Evolutionary conservation across 2,888 invertebrate genomes (phyloP), one percentile per base, ranked within the genome.

Genomic region (Ophion costatus): DNA sequence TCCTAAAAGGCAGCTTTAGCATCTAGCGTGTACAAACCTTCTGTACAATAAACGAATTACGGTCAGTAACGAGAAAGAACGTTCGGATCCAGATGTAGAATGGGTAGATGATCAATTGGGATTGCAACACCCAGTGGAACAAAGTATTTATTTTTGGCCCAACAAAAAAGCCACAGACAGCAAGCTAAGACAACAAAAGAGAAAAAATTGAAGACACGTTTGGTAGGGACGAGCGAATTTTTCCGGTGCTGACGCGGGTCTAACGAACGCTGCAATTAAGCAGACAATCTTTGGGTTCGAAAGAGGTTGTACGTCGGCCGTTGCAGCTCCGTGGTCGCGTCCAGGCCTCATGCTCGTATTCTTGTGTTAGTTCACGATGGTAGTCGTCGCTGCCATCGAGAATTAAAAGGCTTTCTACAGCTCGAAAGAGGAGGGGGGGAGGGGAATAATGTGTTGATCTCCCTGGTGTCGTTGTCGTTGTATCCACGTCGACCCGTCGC

Each of bases 191-290:
- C 38, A 67, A 75, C 24, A 59, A 57, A 56, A 79, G 33, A 61
- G 66, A 24, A 45, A 22, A 61, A 80, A 45, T 75, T 20, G 64
- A 75, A 67, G 79, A 71, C 56, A 76, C 42, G 71, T 59, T 51
- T 75, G 20, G 64, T 33, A 64, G 38, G 6, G 33, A 63, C 59
- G 51, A 66, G 59, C 56, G 42, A 75, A 61, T 67, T 63, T 67
- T 77, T 76, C 73, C 76, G 64, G 63, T 82, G 80, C 80, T 85
- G 80, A 74, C 77, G 79, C 75, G 71, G 85, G 82, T 82, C 77
- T 83, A 82, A 85, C 85, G 80, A 85, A 85, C 80, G 80, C 74
- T 67, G 85, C 80, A 85, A 85, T 82, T 85, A 83, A 85, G 76
- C 77, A 76, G 82, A 85, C 85, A 83, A 80, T 57, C 74, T 73